Base-by-base conservation (phyloP, 92 coral and sea anemone species). In the Phenganax stokvisi region DNA sequence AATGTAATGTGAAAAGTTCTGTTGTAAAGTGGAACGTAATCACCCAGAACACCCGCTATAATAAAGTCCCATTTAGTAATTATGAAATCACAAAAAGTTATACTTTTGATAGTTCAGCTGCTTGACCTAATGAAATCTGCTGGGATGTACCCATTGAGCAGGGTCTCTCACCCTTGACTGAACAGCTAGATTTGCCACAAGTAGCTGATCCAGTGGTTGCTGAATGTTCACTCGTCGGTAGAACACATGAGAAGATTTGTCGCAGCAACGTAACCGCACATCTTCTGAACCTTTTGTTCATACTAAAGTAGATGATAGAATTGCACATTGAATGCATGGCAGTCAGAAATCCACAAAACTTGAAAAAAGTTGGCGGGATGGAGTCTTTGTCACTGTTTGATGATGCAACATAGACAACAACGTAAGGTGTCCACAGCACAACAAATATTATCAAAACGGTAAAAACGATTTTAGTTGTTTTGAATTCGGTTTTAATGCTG, bases 401-500 rank as follows among this genome's bases (percentile, higher is more conserved):
- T 56, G 84, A 85, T 62, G 82, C 67, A 11, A 82, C 77, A 64
- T 88, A 88, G 10, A 88, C 70, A 6, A 85, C 56, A 44, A 85
- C 75, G 73, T 80, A 88, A 61, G 90, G 90, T 30, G 85, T 63
- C 90, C 90, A 88, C 58, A 87, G 76, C 15, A 81, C 74, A 51
- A 88, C 66, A 29, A 88, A 88, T 59, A 76, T 72, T 13, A 84
- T 75, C 16, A 88, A 81, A 31, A 88, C 90, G 51, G 88, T 77
- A 72, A 88, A 85, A n/a, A 88, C 90, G 57, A 88, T 80, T 80
- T 81, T 88, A 28, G 90, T 87, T 9, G 90, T 88, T 31, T 84
- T 87, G 11, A 82, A 62, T 75, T 88, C 90, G 16, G 74, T 65
- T 52, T 79, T 63, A n/a, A 79, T 27, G 37, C 56, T 63, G 57